Conservation (phyloP, 1,140 invertebrate species). For the Drosophila lacertosa region DNA sequence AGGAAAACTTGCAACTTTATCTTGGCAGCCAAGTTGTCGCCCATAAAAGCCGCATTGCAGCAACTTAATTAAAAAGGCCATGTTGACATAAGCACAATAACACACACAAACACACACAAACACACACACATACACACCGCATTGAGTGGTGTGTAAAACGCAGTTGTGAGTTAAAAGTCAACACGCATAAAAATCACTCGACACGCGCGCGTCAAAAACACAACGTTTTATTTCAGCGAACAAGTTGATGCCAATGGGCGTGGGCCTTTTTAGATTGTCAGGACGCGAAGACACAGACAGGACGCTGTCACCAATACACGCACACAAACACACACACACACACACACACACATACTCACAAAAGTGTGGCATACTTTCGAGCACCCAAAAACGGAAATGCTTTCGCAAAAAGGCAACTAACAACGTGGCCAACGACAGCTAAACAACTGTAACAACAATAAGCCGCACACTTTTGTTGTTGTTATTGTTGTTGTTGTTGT, state of each 20-base stretch:
- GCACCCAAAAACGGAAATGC: constrained; percentile 69
- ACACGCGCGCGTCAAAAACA: constrained; percentile 66
- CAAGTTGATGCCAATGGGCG: constrained; percentile 32
- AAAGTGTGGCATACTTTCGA: constrained; percentile 67
- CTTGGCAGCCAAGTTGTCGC: constrained; percentile 44
- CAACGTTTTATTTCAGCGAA: constrained; percentile 42
- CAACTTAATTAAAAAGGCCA: constrained; percentile 70
- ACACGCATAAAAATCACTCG: constrained; percentile 65
- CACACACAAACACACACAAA: constrained; percentile 8
- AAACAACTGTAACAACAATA: constrained; percentile 41
- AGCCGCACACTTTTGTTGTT: constrained; percentile 16
- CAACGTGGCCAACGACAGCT: constrained; percentile 45
- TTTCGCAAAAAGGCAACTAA: constrained; percentile 50
- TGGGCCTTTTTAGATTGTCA: constrained; percentile 63
- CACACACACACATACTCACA: constrained; percentile 30
- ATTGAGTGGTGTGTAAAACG: constrained; percentile 6
- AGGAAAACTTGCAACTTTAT: constrained; percentile 55
- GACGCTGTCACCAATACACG: constrained; percentile 14
- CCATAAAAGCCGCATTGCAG: constrained; percentile 41
- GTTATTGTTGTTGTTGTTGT: constrained; percentile 17
- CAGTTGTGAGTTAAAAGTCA: constrained; percentile 56
- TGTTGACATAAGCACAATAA: constrained; percentile 8
- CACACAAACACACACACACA: constrained; percentile 10
- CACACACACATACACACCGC: constrained; percentile 6
- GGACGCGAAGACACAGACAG: constrained; percentile 41